These are phyloP conservation scores for Acanthisitta chloris DNA, from an alignment of 2,113 vertebrate genomes.

Conservation along the genomic window DNA sequence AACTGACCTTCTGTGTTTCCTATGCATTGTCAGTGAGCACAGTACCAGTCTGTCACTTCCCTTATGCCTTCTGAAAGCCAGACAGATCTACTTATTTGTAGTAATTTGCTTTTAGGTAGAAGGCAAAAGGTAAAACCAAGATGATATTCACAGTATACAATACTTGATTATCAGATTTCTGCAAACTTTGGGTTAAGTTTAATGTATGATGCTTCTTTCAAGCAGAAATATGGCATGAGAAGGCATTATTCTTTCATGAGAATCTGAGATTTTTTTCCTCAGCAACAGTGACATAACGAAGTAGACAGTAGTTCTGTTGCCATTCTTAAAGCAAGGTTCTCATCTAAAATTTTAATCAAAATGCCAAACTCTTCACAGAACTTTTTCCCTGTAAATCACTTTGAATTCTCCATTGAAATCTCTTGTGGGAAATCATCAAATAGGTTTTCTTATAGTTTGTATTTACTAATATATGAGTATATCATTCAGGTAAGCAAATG, in stretches of 20 bases:
- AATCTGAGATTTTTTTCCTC: not conserved
- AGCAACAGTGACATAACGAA: not conserved
- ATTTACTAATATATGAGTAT: not conserved
- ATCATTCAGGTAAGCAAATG: not conserved
- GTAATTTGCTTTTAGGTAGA: not conserved
- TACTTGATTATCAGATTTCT: not conserved
- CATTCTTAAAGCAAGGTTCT: not conserved
- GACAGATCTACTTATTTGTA: not conserved
- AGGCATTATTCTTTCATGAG: not conserved
- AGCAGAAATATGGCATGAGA: not conserved
- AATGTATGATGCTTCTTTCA: not conserved
- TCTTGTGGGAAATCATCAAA: not conserved
- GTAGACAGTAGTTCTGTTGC: not conserved
- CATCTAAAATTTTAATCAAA: not conserved
- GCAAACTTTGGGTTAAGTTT: not conserved
- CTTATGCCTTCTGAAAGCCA: not conserved
- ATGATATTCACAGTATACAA: not conserved
- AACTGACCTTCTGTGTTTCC: constrained; percentile 37
- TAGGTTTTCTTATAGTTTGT: not conserved
- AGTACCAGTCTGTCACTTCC: not conserved
- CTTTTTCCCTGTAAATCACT: not conserved
- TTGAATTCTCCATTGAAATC: not conserved
- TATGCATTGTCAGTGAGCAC: not conserved
- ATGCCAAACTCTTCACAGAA: not conserved
- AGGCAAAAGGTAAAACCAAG: not conserved